These are phyloP conservation scores for Leptobrachium ailaonicum DNA, from an alignment of 2,113 vertebrate genomes.

Conservation along the genomic window DNA sequence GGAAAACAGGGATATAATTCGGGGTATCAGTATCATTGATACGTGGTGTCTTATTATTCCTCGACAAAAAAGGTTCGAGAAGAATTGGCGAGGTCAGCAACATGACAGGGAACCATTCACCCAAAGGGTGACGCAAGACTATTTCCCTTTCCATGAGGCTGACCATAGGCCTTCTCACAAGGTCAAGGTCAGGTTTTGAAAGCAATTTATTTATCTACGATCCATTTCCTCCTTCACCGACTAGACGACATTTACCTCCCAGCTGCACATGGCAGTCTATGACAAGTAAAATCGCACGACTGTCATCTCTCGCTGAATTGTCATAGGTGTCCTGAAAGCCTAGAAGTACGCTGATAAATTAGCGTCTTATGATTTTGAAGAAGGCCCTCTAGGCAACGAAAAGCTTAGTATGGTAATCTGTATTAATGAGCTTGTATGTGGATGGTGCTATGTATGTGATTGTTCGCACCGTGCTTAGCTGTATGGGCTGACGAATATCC, in stretches of 20 bases:
- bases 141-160: not conserved
- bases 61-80: slow-evolving; percentile 19
- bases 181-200: not conserved
- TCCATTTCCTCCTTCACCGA: slow-evolving; percentile 36
- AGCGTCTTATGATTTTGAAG: slow-evolving; percentile 42
- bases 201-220: slow-evolving; percentile 30
- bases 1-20: too few species aligned
- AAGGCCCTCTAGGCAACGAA: slow-evolving; percentile 31
- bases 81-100: slow-evolving; percentile 12
- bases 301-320: slow-evolving; percentile 31
- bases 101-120: slow-evolving; percentile 5
- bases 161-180: not conserved
- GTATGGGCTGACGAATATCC: slow-evolving; percentile 13
- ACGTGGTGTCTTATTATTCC: too few species aligned
- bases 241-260: slow-evolving; percentile 40
- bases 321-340: slow-evolving; percentile 43
- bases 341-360: slow-evolving; percentile 42
- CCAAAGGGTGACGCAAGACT: not conserved
- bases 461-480: not conserved
- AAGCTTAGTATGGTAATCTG: slow-evolving; percentile 25
- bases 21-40: too few species aligned
- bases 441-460: not conserved
- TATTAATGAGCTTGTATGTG: slow-evolving; percentile 36
- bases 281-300: slow-evolving; percentile 42
- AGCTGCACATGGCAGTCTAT: slow-evolving; percentile 34